Evolutionary conservation across 2,797 vertebrate genomes (phyloP).

Genomic region (Eleutherodactylus coqui): DNA sequence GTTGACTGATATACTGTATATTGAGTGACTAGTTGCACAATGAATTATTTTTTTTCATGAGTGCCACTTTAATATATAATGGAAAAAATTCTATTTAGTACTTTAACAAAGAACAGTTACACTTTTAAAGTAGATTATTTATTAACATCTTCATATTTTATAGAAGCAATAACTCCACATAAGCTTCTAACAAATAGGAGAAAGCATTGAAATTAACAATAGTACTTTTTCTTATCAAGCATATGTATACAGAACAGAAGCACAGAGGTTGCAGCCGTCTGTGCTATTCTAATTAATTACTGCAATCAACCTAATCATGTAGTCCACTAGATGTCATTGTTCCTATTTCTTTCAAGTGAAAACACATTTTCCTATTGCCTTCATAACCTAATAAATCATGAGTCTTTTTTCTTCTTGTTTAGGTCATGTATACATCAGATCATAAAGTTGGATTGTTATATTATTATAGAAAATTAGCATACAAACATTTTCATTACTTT

Average conservation of each 20-base stretch:
- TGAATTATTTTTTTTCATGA: no score
- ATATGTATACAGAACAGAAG: not conserved
- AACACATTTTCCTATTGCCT: not conserved
- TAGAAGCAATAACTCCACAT: not conserved
- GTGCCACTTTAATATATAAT: no score
- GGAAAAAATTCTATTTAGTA: no score
- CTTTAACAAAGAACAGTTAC: no score
- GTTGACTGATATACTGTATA: no score
- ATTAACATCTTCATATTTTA: not conserved
- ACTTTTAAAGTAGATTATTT: not conserved
- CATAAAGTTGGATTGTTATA: not conserved
- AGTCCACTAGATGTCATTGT: slow-evolving; percentile 44
- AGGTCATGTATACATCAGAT: not conserved
- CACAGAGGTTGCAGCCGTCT: not conserved
- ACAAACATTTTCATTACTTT: not conserved
- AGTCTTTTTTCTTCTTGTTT: not conserved
- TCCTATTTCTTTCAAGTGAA: slow-evolving; percentile 7
- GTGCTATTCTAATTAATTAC: not conserved
- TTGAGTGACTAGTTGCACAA: no score
- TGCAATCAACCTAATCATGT: slow-evolving; percentile 5
- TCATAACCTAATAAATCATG: not conserved
- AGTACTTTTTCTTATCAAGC: not conserved
- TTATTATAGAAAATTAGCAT: not conserved
- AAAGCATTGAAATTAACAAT: not conserved
- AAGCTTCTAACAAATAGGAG: not conserved